phyloP scores from a whole-genome alignment of 37 sponge, comb jelly and placozoan species.

The Halisarca cf. caerulea region DNA sequence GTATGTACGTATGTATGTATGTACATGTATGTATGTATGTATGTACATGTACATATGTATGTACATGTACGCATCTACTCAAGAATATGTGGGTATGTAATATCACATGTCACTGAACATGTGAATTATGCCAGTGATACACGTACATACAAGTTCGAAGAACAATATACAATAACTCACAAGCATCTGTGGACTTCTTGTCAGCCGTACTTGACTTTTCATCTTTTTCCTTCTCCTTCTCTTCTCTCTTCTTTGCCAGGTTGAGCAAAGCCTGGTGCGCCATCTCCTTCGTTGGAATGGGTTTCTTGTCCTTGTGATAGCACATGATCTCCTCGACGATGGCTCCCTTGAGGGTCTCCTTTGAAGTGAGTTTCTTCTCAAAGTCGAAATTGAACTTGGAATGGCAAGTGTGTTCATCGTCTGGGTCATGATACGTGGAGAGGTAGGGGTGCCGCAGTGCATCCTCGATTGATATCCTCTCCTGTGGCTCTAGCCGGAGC shows the following conservation, averaged over 20 bases:
- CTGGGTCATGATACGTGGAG: constrained; percentile 70
- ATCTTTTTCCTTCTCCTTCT: constrained; percentile 8
- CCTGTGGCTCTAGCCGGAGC: constrained; percentile 70
- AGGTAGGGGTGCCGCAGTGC: constrained; percentile 82
- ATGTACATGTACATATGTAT: neutral
- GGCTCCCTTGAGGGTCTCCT: constrained; percentile 66
- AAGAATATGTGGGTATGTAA: no score
- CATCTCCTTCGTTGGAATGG: constrained; percentile 64
- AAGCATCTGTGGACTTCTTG: constrained; percentile 1
- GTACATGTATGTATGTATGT: neutral
- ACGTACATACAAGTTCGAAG: no score
- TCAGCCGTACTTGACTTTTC: constrained; percentile 19
- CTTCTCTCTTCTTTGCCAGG: constrained; percentile 50
- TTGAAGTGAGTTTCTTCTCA: constrained; percentile 70
- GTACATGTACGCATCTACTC: no score
- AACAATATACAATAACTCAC: no score
- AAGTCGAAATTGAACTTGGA: constrained; percentile 86
- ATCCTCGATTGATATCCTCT: constrained; percentile 55
- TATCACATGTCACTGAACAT: no score
- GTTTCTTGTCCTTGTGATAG: constrained; percentile 73
- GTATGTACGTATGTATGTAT: neutral
- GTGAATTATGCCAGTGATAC: no score
- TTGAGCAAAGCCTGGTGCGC: constrained; percentile 61
- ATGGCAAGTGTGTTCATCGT: constrained; percentile 85
- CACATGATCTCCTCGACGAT: constrained; percentile 74